Conservation (phyloP, 2,797 vertebrate genomes). For the Glyptemys insculpta region DNA sequence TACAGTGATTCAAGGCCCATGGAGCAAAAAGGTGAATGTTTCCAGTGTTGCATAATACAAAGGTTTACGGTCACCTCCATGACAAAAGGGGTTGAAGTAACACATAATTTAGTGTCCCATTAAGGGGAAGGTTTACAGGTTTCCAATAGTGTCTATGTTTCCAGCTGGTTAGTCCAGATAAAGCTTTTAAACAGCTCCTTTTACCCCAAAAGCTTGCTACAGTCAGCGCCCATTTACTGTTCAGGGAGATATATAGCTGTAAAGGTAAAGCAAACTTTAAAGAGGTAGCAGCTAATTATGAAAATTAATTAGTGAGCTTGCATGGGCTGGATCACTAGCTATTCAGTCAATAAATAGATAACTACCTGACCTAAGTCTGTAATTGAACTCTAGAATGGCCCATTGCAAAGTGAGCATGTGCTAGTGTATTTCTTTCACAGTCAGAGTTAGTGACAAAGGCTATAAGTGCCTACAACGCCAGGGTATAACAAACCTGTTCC, state of each 20-base stretch:
- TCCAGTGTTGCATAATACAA: constrained; percentile 12
- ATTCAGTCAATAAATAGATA: constrained; percentile 22
- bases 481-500: background rate
- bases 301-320: constrained; percentile 63
- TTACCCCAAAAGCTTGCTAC: constrained; percentile 65
- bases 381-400: constrained; percentile 34
- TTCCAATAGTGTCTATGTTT: constrained; percentile 64
- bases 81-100: constrained; percentile 9
- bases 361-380: constrained; percentile 42
- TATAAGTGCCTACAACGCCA: background rate
- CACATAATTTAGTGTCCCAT: constrained; percentile 60
- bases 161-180: constrained; percentile 78
- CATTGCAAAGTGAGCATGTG: background rate
- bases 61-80: constrained; percentile 10
- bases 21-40: background rate
- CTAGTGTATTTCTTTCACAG: background rate
- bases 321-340: background rate
- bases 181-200: constrained; percentile 72
- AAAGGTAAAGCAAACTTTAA: constrained; percentile 63
- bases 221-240: constrained; percentile 54
- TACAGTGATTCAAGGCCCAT: too few relatives aligned
- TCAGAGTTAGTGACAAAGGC: background rate
- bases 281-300: constrained; percentile 58
- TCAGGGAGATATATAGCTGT: constrained; percentile 44
- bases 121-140: constrained; percentile 61